phyloP scores from a whole-genome alignment of 2,113 vertebrate genomes.

The Triplophysa rosa region DNA sequence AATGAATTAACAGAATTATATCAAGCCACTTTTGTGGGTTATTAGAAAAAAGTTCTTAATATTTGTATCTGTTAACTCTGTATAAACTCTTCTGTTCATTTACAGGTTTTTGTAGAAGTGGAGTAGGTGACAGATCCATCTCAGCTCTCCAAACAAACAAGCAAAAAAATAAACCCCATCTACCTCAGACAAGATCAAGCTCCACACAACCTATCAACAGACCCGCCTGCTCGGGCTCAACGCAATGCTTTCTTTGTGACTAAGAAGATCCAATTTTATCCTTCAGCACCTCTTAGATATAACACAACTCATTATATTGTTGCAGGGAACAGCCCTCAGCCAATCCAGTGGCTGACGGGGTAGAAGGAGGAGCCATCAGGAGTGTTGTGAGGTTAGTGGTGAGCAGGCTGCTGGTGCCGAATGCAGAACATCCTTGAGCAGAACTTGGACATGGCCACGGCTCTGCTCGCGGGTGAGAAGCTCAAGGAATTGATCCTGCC shows the following conservation, averaged over 20 bases:
- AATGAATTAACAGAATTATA: neutral
- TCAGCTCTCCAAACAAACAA: neutral
- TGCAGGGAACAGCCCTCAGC: constrained; percentile 17
- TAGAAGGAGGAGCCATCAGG: constrained; percentile 34
- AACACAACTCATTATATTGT: constrained; percentile 13
- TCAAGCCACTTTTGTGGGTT: neutral
- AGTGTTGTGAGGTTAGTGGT: constrained; percentile 50
- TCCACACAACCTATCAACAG: neutral
- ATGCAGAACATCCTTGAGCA: constrained; percentile 99
- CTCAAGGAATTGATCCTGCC: constrained; percentile 97
- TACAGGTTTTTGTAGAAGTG: constrained; percentile 24
- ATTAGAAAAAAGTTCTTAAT: neutral
- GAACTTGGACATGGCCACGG: constrained; percentile 98
- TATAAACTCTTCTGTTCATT: neutral
- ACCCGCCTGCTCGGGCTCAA: constrained; percentile 2
- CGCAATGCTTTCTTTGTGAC: constrained; percentile 32
- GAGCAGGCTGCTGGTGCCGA: constrained; percentile 56
- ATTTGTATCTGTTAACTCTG: neutral
- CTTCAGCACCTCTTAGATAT: constrained; percentile 9
- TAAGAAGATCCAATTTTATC: constrained; percentile 14
- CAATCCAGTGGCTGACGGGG: constrained; percentile 28
- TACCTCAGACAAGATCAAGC: constrained; percentile 12
- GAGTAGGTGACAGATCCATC: constrained; percentile 10
- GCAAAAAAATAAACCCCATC: neutral
- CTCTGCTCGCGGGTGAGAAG: constrained; percentile 96